phyloP scores from a whole-genome alignment of 2,113 vertebrate genomes.

The Neoarius graeffei region DNA sequence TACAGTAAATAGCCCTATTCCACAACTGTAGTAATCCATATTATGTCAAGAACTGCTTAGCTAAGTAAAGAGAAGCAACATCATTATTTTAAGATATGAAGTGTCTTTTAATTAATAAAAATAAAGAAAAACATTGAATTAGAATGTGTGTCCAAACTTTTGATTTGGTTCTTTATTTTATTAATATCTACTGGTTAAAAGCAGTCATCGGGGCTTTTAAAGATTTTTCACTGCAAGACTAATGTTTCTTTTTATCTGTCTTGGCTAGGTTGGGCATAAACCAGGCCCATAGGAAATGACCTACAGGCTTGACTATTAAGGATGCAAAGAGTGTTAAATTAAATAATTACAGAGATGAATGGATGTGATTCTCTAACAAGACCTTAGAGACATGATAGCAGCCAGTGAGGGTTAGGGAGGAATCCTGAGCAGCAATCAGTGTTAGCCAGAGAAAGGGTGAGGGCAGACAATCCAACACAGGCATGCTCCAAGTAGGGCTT shows the following conservation, averaged over 20 bases:
- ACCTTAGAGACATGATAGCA: slow-evolving; percentile 59
- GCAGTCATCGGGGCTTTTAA: background rate
- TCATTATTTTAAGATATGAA: too few species aligned
- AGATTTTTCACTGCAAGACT: background rate
- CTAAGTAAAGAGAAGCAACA: too few species aligned
- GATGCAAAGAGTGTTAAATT: slow-evolving; percentile 39
- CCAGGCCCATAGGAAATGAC: background rate
- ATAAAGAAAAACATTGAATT: too few species aligned
- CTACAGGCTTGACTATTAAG: slow-evolving; percentile 22
- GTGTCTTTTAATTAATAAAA: too few species aligned
- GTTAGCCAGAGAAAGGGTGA: slow-evolving; percentile 8
- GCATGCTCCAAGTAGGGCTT: background rate
- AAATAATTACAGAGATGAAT: slow-evolving; percentile 52
- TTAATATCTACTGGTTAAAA: background rate
- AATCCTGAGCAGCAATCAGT: slow-evolving; percentile 19
- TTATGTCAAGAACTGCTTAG: too few species aligned
- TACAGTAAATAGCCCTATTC: too few species aligned
- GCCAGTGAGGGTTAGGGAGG: slow-evolving; percentile 18
- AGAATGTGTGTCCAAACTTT: too few species aligned
- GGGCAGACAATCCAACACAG: slow-evolving; percentile 22
- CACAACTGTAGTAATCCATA: too few species aligned
- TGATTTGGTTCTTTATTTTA: background rate
- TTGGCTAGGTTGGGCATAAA: background rate
- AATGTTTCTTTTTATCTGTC: background rate
- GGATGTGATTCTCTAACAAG: slow-evolving; percentile 64